A percentile compares a stretch with the other conserved stretches of the same genome.
These are phyloP conservation scores for Amblyjoppa fuscipennis DNA, from an alignment of 2,888 invertebrate genomes.

Conservation along the genomic window DNA sequence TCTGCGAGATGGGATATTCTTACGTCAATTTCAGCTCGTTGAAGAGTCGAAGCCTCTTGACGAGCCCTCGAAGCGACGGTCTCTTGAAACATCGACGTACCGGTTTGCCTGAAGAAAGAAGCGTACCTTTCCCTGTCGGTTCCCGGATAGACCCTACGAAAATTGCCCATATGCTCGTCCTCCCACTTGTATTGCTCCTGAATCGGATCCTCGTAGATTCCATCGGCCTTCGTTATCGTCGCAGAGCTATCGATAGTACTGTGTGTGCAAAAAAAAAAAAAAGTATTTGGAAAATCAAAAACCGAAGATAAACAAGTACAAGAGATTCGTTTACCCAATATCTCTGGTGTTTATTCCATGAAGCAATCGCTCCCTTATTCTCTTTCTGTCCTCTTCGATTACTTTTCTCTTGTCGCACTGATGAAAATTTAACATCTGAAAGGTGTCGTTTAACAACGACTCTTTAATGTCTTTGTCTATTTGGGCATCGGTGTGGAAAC, in stretches of 20 bases:
- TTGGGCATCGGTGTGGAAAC: slow-evolving; percentile 95
- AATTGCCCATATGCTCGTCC: slow-evolving; percentile 91
- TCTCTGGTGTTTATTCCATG: slow-evolving; percentile 86
- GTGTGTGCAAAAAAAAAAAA: slow-evolving; percentile 7
- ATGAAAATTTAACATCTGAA: slow-evolving; percentile 91
- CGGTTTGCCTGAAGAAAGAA: slow-evolving; percentile 91
- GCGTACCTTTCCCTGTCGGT: slow-evolving; percentile 88
- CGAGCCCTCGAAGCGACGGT: slow-evolving; percentile 92
- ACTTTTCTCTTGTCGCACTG: slow-evolving; percentile 91
- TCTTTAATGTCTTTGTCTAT: slow-evolving; percentile 95
- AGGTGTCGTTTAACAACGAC: slow-evolving; percentile 91
- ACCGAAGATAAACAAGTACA: no score
- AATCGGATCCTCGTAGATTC: slow-evolving; percentile 76
- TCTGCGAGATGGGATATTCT: slow-evolving; percentile 19
- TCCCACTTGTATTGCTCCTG: slow-evolving; percentile 90
- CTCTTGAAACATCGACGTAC: slow-evolving; percentile 90
- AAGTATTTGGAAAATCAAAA: not conserved
- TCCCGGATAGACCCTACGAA: slow-evolving; percentile 90
- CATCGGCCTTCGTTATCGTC: slow-evolving; percentile 69
- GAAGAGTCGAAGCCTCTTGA: slow-evolving; percentile 90
- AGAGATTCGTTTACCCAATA: slow-evolving; percentile 69
- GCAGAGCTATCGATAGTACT: slow-evolving; percentile 69
- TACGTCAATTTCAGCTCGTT: slow-evolving; percentile 90
- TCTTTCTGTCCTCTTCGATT: slow-evolving; percentile 90
- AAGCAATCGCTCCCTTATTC: slow-evolving; percentile 90